Evolutionary conservation across 2,888 invertebrate species (phyloP).

Genomic region (Mylabris sibirica): DNA sequence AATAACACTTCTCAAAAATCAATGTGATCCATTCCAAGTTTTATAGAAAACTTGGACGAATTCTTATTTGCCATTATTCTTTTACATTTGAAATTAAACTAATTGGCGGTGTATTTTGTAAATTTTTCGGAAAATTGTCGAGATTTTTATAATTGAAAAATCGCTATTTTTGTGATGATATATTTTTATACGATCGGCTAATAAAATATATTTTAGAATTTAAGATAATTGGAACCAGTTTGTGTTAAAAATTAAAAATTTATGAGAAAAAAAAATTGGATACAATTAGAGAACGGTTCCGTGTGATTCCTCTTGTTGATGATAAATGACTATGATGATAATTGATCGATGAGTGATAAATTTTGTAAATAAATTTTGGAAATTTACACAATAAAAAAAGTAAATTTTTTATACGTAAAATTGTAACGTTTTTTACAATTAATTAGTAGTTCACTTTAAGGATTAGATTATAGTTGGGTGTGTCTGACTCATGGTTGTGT

Average conservation of each 20-base stretch:
- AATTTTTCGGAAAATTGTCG: constrained; percentile 21
- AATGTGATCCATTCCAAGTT: background rate
- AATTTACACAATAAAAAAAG: background rate
- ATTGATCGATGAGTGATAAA: constrained; percentile 26
- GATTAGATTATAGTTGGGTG: constrained; percentile 26
- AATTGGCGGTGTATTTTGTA: constrained; percentile 18
- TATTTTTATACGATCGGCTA: constrained; percentile 49
- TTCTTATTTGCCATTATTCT: background rate
- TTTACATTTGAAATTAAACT: background rate
- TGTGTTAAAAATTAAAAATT: background rate
- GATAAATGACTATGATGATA: background rate
- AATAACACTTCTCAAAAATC: background rate
- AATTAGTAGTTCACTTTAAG: constrained; percentile 27
- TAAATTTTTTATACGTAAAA: constrained; percentile 44
- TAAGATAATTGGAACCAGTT: constrained; percentile 33
- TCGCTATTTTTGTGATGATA: constrained; percentile 54
- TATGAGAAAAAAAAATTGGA: constrained; percentile 15
- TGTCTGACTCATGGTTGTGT: constrained; percentile 55
- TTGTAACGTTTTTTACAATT: constrained; percentile 29
- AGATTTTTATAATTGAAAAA: constrained; percentile 27
- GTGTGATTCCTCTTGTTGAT: constrained; percentile 25
- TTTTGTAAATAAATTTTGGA: constrained; percentile 13
- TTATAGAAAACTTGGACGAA: background rate
- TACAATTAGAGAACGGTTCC: constrained; percentile 24
- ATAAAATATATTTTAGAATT: constrained; percentile 32